Base-by-base conservation (phyloP, 53 echinoderm and acorn worm species). In the Patiria pectinifera region DNA sequence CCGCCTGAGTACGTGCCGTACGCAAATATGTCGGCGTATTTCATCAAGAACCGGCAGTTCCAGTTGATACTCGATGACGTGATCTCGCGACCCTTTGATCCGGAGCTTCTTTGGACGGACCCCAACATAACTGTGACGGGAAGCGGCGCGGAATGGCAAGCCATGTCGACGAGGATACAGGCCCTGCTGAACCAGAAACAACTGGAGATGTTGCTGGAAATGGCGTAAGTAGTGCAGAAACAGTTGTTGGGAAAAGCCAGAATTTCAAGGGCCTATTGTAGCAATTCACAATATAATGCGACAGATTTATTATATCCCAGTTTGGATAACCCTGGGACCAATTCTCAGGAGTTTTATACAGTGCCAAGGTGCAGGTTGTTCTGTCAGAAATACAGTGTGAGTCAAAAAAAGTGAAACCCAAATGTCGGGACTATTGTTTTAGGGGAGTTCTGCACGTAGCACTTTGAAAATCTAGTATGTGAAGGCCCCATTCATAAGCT, bases 11-110 rank as follows among this genome's bases (percentile, higher is more conserved):
- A 81, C 80, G 62, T 87, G 11, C 83, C 13, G 2, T 84, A 94
- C 72, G 94, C 94, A 5, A 94, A 85, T 72, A 91, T 96, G 78
- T 69, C 69, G 13, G 80, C 80, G 16, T 16, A 93, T 71, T 49
- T 94, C 63, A 7, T 2, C 4, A 96, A 91, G 66, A 91, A 89
- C 60, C 45, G 48, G 63, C 85, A 86, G 35, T 15, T 87, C 14
- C 72, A 59, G 15, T 62, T n/a, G 22, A 74, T 86, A 59, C 18
- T 87, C 0, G 21, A 9, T 0, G 69, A 59, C 48, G 86, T 87
- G 4, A 45, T 16, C 26, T 14, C 0, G 86, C 74, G 82, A 12
- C 91, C 86, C 16, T 76, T 93, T 18, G 22, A 91, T 53, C 75
- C 87, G 12, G 48, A 48, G 22, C 63, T 45, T 4, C 48, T 90